phyloP scores from a whole-genome alignment of 2,113 vertebrate species.

The Natator depressus region DNA sequence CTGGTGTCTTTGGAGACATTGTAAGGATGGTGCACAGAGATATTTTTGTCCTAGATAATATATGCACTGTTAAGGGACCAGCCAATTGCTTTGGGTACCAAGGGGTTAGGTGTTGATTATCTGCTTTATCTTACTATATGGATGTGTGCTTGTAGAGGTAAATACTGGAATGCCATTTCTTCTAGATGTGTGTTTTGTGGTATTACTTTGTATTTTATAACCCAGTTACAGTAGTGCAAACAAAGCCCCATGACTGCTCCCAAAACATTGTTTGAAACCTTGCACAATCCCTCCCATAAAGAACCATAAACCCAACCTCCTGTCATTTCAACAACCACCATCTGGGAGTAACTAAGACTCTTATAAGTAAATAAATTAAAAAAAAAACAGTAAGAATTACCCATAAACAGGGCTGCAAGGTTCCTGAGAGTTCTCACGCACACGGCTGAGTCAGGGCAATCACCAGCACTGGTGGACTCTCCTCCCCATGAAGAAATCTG shows the following conservation, averaged over 20 bases:
- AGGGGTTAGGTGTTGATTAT: not conserved
- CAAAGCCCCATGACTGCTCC: not conserved
- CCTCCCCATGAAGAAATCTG: not conserved
- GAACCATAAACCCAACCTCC: not conserved
- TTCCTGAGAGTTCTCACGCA: not conserved
- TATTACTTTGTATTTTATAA: not conserved
- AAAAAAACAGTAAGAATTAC: not conserved
- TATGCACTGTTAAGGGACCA: not conserved
- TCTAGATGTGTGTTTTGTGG: not conserved
- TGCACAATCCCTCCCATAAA: not conserved
- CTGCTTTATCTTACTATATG: not conserved
- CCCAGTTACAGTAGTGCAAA: not conserved
- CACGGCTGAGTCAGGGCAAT: not conserved
- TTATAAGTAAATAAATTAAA: not conserved
- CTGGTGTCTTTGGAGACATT: not conserved
- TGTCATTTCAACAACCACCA: not conserved
- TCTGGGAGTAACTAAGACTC: not conserved
- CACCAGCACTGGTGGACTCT: accelerated
- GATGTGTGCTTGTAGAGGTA: not conserved
- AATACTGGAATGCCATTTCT: not conserved
- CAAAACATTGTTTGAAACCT: not conserved
- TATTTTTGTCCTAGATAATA: not conserved
- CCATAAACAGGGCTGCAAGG: not conserved
- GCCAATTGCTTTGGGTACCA: not conserved
- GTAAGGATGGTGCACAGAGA: not conserved